Base-by-base conservation (phyloP, 2,888 invertebrate species). In the Anodontia alba region DNA sequence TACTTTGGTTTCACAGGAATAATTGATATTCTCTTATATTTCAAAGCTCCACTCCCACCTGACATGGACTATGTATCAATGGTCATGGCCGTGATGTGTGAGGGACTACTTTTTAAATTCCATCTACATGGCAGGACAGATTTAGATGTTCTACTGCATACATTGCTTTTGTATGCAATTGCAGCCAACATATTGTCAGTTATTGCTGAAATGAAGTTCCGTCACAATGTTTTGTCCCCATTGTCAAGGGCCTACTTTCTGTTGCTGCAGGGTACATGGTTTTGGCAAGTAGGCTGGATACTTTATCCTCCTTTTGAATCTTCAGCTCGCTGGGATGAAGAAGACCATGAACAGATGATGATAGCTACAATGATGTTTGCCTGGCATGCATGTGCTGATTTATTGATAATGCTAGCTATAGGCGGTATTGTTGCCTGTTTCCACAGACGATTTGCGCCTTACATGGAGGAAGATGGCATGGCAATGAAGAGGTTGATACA, bases 211-310 rank as follows among this genome's bases (percentile, higher is more conserved):
- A 93, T 94, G 91, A 88, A 86, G 15, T 93, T 91, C 82, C 92
- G 94, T 7, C 86, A 92, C 73, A 88, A 84, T 68, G 90, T 95
- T 10, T 72, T 95, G 43, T 89, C 94, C 2, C 91, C 95, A 0
- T 81, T 95, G 57, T 84, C 92, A 15, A 86, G 95, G 62, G 85
- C 93, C 15, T 95, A 94, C 82, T 94, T 95, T 75, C 91, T 94
- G 0, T 80, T 95, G n/a, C 90, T 95, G 10, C 95, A 95, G 90
- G 95, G 95, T n/a, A 95, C 95, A 1, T 95, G 95, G 95, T 95
- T 95, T 91, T 95, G 93, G 90, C 95, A 95, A 81, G 94, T 95
- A 15, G 95, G 94, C 0, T 95, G 95, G 90, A 95, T 95, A 78
- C 90, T 95, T 31, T 95, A 95, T 89, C 94, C 95, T 43, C 95